phyloP scores from a whole-genome alignment of 2,888 invertebrate species.

The Drosophila barbarae region DNA sequence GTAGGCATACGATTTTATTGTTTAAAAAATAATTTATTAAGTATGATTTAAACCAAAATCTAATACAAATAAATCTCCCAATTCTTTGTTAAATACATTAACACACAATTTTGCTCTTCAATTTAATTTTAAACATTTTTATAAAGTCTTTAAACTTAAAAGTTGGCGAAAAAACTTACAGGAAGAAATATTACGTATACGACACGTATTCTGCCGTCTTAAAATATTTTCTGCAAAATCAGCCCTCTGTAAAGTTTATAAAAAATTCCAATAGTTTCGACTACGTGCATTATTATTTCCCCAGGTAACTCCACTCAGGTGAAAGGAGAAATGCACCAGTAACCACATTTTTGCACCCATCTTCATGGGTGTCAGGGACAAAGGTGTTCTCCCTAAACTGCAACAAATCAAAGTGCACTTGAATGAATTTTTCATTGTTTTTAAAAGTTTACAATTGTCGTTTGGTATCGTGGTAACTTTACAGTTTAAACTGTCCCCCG shows the following conservation, averaged over 20 bases:
- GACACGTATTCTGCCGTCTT: neutral
- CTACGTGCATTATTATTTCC: slow-evolving; percentile 1
- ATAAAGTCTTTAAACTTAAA: neutral
- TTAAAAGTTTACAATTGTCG: slow-evolving; percentile 8
- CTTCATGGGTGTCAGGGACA: slow-evolving; percentile 5
- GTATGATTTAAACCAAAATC: neutral
- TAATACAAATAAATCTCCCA: neutral
- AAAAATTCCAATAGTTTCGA: slow-evolving; percentile 6
- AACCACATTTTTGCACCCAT: slow-evolving; percentile 4
- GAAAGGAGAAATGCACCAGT: neutral
- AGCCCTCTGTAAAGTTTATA: neutral
- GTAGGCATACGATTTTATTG: neutral
- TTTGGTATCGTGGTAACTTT: slow-evolving; percentile 18
- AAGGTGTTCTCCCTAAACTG: neutral
- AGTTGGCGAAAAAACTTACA: accelerated
- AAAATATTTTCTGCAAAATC: neutral
- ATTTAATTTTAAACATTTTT: neutral
- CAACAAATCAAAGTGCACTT: slow-evolving; percentile 26
- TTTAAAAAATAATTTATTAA: neutral
- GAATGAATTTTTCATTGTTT: slow-evolving; percentile 28
- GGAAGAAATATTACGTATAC: neutral
- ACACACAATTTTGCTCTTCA: too few relatives aligned
- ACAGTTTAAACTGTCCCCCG: slow-evolving; percentile 25
- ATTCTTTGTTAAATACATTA: neutral
- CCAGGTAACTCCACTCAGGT: slow-evolving; percentile 1